These are phyloP conservation scores for Lasioglossum figueresi DNA, from an alignment of 2,888 invertebrate species.

Conservation along the genomic window DNA sequence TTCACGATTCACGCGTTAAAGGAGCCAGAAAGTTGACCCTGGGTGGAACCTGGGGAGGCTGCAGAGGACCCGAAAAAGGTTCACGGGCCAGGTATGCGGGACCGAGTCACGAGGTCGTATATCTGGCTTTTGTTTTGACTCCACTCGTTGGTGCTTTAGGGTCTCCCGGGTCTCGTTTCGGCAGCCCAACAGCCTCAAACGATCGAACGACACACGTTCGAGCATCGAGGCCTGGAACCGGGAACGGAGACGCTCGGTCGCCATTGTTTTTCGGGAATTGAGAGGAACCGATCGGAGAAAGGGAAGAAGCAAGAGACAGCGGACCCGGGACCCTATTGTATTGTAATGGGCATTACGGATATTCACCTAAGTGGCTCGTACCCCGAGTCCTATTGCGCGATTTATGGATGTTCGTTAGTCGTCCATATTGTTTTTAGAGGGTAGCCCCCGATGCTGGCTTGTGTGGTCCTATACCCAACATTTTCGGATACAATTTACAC, in stretches of 20 bases:
- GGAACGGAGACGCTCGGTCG: constrained; percentile 34
- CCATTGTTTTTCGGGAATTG: constrained; percentile 76
- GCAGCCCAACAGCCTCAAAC: constrained; percentile 44
- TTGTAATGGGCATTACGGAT: constrained; percentile 80
- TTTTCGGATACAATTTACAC: constrained; percentile 21
- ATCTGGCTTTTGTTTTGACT: constrained; percentile 78
- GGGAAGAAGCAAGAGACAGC: constrained; percentile 30
- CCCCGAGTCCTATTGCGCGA: constrained; percentile 75
- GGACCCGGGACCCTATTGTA: constrained; percentile 77
- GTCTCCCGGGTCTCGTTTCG: constrained; percentile 58
- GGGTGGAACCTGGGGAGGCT: constrained; percentile 33
- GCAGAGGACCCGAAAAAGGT: constrained; percentile 28
- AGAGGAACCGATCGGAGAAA: constrained; percentile 47
- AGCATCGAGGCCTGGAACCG: constrained; percentile 36
- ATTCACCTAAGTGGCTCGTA: constrained; percentile 73
- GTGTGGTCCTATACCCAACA: neutral
- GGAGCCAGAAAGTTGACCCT: constrained; percentile 36
- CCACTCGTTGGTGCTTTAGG: constrained; percentile 51
- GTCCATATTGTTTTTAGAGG: constrained; percentile 58
- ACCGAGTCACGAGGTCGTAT: constrained; percentile 74
- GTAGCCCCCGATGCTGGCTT: neutral
- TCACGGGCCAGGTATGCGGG: constrained; percentile 68
- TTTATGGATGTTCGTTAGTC: constrained; percentile 78
- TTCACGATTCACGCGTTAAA: constrained; percentile 37
- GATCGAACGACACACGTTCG: constrained; percentile 43